A percentile compares a stretch with the other conserved stretches of the same genome.
phyloP scores from a whole-genome alignment of 2,113 vertebrate species.

The Motacilla tschutschensis region DNA sequence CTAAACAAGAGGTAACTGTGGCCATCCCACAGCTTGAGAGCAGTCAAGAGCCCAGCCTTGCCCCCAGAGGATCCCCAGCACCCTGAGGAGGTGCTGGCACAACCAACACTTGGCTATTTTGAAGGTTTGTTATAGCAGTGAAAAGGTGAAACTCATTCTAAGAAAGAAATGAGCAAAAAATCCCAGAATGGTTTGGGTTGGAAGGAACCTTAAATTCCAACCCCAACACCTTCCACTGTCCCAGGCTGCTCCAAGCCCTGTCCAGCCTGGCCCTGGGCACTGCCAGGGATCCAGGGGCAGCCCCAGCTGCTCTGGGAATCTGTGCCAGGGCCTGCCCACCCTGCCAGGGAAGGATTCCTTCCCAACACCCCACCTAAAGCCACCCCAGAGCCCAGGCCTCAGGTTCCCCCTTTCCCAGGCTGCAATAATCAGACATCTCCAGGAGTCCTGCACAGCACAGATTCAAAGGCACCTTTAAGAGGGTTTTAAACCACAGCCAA shows the following conservation, averaged over 20 bases:
- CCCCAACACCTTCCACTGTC: not conserved
- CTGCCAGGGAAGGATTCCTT: not conserved
- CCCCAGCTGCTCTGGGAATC: not conserved
- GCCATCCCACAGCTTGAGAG: not conserved
- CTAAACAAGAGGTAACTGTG: not conserved
- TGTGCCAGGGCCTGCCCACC: not conserved
- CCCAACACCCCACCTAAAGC: not conserved
- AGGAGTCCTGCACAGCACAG: not conserved
- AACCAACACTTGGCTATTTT: not conserved
- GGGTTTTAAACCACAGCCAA: not conserved
- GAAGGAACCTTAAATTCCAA: not conserved
- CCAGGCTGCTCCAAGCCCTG: not conserved
- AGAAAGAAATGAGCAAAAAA: not conserved
- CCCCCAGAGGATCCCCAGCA: not conserved
- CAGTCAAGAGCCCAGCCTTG: not conserved
- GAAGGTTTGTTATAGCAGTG: accelerated
- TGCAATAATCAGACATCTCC: not conserved
- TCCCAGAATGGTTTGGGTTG: not conserved
- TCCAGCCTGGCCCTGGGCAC: not conserved
- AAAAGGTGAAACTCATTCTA: not conserved
- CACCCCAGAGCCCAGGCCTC: not conserved
- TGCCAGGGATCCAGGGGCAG: not conserved
- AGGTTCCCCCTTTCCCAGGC: not conserved
- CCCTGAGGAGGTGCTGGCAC: not conserved
- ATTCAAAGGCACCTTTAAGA: no score